Conservation (phyloP, 1,140 invertebrate species). For the Drosophila mauritiana region DNA sequence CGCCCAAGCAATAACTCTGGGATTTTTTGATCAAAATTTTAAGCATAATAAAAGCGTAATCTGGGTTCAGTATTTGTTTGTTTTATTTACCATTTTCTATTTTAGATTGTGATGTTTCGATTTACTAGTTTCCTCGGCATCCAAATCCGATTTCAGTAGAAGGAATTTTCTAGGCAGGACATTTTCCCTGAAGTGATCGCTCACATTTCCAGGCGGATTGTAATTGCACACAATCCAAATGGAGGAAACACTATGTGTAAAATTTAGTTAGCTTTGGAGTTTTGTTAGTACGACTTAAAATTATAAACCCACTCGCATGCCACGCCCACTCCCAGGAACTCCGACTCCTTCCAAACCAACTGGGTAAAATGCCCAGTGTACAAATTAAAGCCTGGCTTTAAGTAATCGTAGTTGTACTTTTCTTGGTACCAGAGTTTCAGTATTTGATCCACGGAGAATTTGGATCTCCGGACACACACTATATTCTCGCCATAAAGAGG, state of each 20-base stretch:
- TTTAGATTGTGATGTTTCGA: background rate
- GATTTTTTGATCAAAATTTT: background rate
- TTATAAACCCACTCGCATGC: conserved; percentile 41
- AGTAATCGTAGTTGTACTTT: conserved; percentile 86
- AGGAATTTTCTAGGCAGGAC: conserved; percentile 84
- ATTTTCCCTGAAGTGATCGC: conserved; percentile 88
- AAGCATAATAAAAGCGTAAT: conserved; percentile 8
- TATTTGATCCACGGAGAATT: conserved; percentile 20
- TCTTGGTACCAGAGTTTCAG: conserved; percentile 88
- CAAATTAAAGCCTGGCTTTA: conserved; percentile 50
- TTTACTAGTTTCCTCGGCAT: background rate
- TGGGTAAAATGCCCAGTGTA: conserved; percentile 88
- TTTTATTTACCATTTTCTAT: background rate
- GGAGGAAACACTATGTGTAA: background rate
- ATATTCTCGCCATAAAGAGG: conserved; percentile 69
- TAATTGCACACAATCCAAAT: conserved; percentile 90
- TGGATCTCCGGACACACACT: conserved; percentile 85
- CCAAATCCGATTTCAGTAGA: background rate
- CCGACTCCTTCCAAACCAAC: conserved; percentile 89
- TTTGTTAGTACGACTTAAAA: too few relatives aligned
- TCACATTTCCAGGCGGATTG: conserved; percentile 90
- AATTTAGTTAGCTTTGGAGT: too few relatives aligned
- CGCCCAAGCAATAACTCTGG: conserved; percentile 51
- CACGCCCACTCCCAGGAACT: conserved; percentile 89
- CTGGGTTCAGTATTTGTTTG: conserved; percentile 26